These are phyloP conservation scores for Loxodonta africana DNA, from an alignment of 2,113 vertebrate genomes.

Conservation along the genomic window DNA sequence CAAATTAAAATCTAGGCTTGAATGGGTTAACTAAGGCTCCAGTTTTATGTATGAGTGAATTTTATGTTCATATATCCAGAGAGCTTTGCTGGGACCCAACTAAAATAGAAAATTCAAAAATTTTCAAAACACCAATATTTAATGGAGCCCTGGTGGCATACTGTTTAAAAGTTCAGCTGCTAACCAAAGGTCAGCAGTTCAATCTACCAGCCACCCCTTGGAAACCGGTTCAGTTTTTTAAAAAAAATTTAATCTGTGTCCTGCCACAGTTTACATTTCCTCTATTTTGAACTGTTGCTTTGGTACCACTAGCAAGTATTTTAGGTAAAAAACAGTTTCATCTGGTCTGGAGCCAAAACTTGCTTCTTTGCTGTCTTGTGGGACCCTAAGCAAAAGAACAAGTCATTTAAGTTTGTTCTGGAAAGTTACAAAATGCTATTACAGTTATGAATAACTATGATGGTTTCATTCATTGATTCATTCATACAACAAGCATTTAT, in stretches of 20 bases:
- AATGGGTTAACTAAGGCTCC: not conserved
- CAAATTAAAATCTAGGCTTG: conserved; percentile 12
- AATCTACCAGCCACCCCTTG: no score
- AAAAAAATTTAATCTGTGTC: not conserved
- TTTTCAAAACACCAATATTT: not conserved
- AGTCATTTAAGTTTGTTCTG: not conserved
- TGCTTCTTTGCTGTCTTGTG: not conserved
- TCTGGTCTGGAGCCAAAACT: conserved; percentile 33
- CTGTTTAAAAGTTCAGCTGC: no score
- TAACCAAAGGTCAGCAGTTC: no score
- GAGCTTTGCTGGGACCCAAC: not conserved
- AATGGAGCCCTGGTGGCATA: not conserved
- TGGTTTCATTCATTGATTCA: not conserved
- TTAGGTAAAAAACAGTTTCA: not conserved
- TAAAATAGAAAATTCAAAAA: conserved; percentile 30
- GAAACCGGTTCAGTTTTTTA: no score
- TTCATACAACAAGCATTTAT: not conserved
- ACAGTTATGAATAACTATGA: not conserved
- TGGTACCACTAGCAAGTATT: conserved; percentile 7
- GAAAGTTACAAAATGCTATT: conserved; percentile 19
- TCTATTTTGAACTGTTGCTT: not conserved
- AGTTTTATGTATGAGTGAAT: not conserved
- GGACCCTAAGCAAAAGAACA: not conserved
- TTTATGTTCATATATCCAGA: not conserved
- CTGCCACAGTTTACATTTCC: not conserved